phyloP scores from a whole-genome alignment of 1,140 invertebrate species.

The Caenorhabditis remanei region DNA sequence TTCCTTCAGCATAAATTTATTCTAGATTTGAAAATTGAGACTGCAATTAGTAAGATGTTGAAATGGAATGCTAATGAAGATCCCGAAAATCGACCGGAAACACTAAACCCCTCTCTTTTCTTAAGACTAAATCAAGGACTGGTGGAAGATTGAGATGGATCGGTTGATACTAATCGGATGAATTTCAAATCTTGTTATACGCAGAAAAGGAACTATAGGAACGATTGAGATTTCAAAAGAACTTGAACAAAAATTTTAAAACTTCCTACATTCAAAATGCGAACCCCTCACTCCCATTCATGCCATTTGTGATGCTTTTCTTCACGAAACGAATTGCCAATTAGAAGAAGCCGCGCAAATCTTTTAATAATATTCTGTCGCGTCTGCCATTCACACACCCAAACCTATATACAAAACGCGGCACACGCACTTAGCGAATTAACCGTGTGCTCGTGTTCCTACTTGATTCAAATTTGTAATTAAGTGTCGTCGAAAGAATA shows the following conservation, averaged over 20 bases:
- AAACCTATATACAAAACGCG: neutral
- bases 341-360: conserved; percentile 20
- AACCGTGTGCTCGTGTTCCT: conserved; percentile 40
- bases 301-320: neutral
- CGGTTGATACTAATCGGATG: conserved; percentile 35
- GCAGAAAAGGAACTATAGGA: neutral
- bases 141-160: conserved; percentile 38
- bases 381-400: conserved; percentile 32
- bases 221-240: neutral
- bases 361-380: conserved; percentile 38
- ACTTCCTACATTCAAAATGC: too few relatives aligned
- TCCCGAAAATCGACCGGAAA: conserved; percentile 22
- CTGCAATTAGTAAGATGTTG: conserved; percentile 50
- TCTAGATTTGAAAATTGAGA: conserved; percentile 52
- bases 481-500: conserved; percentile 3
- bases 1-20: conserved; percentile 1
- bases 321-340: conserved; percentile 3
- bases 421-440: conserved; percentile 29
- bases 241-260: too few relatives aligned
- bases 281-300: neutral
- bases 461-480: conserved; percentile 56
- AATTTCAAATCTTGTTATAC: neutral
- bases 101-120: neutral
- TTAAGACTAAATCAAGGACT: conserved; percentile 8
- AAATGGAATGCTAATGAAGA: conserved; percentile 53